A percentile compares a stretch with the other conserved stretches of the same genome.
Conservation (phyloP, 1,140 invertebrate genomes). For the Anastatus disparis region DNA sequence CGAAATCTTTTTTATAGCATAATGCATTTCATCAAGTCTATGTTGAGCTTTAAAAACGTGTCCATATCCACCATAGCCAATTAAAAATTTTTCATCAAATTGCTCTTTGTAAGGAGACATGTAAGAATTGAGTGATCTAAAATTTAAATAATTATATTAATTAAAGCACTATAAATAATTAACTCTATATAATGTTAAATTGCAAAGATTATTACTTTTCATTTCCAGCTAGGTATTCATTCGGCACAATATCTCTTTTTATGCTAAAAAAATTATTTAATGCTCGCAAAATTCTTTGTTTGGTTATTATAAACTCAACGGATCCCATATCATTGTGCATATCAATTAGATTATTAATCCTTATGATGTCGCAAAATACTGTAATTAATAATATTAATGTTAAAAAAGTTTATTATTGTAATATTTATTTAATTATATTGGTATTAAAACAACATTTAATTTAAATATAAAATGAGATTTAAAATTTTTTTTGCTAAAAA, state of each 20-base stretch:
- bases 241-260: not conserved
- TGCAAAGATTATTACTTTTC: not conserved
- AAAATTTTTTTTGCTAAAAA: too few relatives aligned
- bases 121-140: not conserved
- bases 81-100: not conserved
- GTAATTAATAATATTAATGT: not conserved
- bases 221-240: not conserved
- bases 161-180: not conserved
- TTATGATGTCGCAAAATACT: not conserved
- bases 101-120: not conserved
- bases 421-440: too few relatives aligned
- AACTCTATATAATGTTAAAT: not conserved
- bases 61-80: not conserved
- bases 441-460: too few relatives aligned
- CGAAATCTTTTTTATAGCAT: not conserved
- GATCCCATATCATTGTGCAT: not conserved
- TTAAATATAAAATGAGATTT: too few relatives aligned
- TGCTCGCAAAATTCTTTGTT: not conserved
- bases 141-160: not conserved
- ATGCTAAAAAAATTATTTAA: not conserved
- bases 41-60: not conserved
- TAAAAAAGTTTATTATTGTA: too few relatives aligned
- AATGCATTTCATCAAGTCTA: not conserved
- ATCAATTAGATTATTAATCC: not conserved
- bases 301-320: not conserved